Conservation (phyloP, 2,113 vertebrate species). For the Gnathonemus longibarbis region DNA sequence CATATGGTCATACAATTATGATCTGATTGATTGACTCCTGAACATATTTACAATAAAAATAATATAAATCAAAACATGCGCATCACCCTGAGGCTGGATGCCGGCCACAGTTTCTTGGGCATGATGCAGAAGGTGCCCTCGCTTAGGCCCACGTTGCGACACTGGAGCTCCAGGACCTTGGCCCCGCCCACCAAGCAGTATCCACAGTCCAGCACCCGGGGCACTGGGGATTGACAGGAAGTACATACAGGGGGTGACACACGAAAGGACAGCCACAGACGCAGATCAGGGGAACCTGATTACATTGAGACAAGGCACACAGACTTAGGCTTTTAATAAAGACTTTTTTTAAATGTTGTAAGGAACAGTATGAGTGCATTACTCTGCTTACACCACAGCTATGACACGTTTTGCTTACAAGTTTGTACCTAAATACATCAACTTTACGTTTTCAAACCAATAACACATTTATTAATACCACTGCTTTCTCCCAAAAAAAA, state of each 20-base stretch:
- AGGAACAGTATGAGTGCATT: too few relatives aligned
- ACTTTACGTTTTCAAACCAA: too few relatives aligned
- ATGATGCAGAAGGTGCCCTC: slow-evolving; percentile 75
- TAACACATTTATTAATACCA: too few relatives aligned
- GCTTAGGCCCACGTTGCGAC: slow-evolving; percentile 74
- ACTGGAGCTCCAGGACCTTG: slow-evolving; percentile 62
- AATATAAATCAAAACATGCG: not conserved
- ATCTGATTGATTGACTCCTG: not conserved
- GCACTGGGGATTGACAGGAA: slow-evolving; percentile 58
- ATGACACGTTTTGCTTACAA: too few relatives aligned
- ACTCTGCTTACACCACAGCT: too few relatives aligned
- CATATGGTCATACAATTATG: not conserved
- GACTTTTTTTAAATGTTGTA: not conserved
- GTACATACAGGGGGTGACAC: not conserved
- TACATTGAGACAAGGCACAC: not conserved
- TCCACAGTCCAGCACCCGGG: slow-evolving; percentile 73
- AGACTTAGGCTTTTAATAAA: not conserved
- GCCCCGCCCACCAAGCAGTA: slow-evolving; percentile 77
- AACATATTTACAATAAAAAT: not conserved
- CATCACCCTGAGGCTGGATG: slow-evolving; percentile 68
- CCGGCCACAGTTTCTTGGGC: slow-evolving; percentile 68
- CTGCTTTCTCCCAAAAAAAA: too few relatives aligned
- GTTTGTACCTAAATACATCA: too few relatives aligned
- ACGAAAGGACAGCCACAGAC: not conserved
- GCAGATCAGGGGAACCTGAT: not conserved